Base-by-base conservation (phyloP, 2,888 invertebrate genomes). In the Xanthia togata region DNA sequence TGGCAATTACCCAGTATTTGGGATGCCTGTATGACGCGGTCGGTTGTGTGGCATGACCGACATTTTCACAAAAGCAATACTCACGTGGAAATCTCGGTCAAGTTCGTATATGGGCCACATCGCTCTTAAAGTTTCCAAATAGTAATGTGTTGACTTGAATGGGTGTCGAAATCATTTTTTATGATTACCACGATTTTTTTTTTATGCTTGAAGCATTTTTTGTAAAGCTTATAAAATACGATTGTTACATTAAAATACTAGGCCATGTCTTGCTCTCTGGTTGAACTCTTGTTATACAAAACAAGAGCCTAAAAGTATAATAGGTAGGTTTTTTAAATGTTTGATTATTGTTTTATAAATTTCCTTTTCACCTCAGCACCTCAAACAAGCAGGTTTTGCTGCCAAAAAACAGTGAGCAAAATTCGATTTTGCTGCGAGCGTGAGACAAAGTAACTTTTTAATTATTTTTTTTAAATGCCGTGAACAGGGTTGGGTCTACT, bases 1-100 rank as follows among this genome's bases (percentile, higher is more conserved):
- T 26, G 20, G 31, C 55, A 8, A 50, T 26, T 63, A 47, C 62
- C 9, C 31, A 35, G 44, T 53, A 41, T 59, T 73, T 57, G n/a
- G 53, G 2, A 63, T 35, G 44, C 26, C 60, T 50, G 50, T 23
- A 31, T 71, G 26, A 35, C 20, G 63, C 50, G 57, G 41, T 31
- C 47, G 55, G 60, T 62, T 59, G 20, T 81, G 73, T 69, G 8
- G 41, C 82, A 70, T 85, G 83, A 74, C 83, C 82, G 83, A 83
- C 57, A 85, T 83, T 78, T 78, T 59, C 73, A 85, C 71, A 78
- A 82, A 78, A 78, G 71, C 82, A 73, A 85, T 83, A 81, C 82
- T 74, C 62, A 67, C 47, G 69, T 60, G 53, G 35, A 70, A 83
- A 83, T 57, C 78, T 77, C 85, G 82, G 78, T 78, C 73, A 85